Evolutionary conservation across 2,888 invertebrate genomes (phyloP), one percentile per base, ranked within the genome.

Genomic region (Hymenopus coronatus): DNA sequence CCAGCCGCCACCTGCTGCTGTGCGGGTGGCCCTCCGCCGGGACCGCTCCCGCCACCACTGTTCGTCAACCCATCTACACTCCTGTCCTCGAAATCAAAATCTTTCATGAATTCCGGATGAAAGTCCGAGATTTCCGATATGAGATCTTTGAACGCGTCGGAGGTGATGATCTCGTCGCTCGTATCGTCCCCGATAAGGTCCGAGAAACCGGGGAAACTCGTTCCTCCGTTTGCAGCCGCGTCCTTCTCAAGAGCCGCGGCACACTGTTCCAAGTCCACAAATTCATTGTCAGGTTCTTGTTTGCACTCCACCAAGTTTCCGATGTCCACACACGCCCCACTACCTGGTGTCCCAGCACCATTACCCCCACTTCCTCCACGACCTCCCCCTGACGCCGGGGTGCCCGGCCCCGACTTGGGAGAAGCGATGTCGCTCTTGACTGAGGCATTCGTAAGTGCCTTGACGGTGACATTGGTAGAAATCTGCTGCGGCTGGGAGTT

Each of bases 381-480:
- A 88, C 92, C 92, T 27, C 91, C 91, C 25, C 92, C 91, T 3
- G 92, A 91, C 0, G 90, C 90, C 28, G 93, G 93, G n/a, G 93
- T 93, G 54, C 94, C 93, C 15, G 94, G 93, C 85, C 94, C 94
- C 28, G 94, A 93, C 91, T 94, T 94, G 20, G 94, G 94, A 25
- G 95, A 94, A 3, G 94, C 81, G 82, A 85, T 85, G 28, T 88
- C 95, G 91, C 95, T 95, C 91, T 95, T 95, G 87, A 95, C 95
- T 90, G 95, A 95, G 86, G 96, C 95, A 92, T 96, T 96, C 91
- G 96, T 96, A 91, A 96, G 93, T 82, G 96, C 96, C 92, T 98
- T 98, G 91, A 98, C 98, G 88, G 98, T 98, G 89, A 98, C 98
- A 94, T 98, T 98, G 91, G 98, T 98, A 92, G 96, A 97, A 91